Conservation (phyloP, 2,797 vertebrate species). For the Galaxias olidus region DNA sequence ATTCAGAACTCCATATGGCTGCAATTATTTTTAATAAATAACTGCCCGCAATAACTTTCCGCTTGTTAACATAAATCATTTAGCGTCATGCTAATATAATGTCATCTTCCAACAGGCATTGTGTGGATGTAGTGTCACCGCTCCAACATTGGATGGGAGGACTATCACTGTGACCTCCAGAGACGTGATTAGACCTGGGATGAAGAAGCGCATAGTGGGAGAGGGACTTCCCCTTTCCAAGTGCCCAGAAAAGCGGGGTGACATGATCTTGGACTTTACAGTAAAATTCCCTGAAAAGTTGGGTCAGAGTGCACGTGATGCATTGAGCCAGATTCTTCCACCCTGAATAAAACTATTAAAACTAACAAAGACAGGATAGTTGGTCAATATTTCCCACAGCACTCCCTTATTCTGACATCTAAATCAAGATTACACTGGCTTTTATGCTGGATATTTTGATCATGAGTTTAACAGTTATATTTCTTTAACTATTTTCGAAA, state of each 20-base stretch:
- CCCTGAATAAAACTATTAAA: slow-evolving; percentile 60
- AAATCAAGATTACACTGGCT: too few relatives aligned
- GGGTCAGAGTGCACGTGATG: slow-evolving; percentile 73
- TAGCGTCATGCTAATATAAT: too few relatives aligned
- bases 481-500: slow-evolving; percentile 18
- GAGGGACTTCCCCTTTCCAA: slow-evolving; percentile 91
- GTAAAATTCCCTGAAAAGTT: slow-evolving; percentile 88
- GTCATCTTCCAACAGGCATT: slow-evolving; percentile 74
- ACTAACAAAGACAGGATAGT: slow-evolving; percentile 6
- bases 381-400: slow-evolving; percentile 21
- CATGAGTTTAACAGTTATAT: not conserved
- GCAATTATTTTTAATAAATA: too few relatives aligned
- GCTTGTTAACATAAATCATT: too few relatives aligned
- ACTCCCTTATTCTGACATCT: slow-evolving; percentile 1
- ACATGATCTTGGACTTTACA: slow-evolving; percentile 89
- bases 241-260: slow-evolving; percentile 84
- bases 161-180: slow-evolving; percentile 85
- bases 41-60: too few relatives aligned
- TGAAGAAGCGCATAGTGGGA: slow-evolving; percentile 83
- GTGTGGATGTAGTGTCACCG: slow-evolving; percentile 86
- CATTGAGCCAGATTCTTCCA: slow-evolving; percentile 85
- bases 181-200: slow-evolving; percentile 88
- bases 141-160: slow-evolving; percentile 88
- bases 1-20: not conserved
- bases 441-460: too few relatives aligned